phyloP scores from a whole-genome alignment of 1,140 invertebrate species.

The Drosophila repleta region DNA sequence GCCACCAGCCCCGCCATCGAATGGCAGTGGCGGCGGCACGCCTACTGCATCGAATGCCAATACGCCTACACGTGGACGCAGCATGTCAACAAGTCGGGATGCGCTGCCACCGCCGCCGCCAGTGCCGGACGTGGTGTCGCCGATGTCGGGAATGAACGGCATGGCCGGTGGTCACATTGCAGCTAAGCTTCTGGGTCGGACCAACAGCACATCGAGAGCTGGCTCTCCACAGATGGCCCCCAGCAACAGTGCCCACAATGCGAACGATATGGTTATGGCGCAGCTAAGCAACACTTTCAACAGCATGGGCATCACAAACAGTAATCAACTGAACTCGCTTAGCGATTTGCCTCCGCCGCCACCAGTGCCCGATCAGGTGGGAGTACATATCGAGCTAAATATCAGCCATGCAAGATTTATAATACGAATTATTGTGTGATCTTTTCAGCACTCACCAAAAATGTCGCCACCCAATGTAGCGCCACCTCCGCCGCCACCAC shows the following conservation, averaged over 20 bases:
- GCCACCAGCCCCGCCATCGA: constrained; percentile 92
- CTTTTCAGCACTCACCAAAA: constrained; percentile 79
- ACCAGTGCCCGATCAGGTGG: constrained; percentile 86
- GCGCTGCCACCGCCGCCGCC: constrained; percentile 94
- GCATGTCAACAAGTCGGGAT: constrained; percentile 88
- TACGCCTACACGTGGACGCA: constrained; percentile 88
- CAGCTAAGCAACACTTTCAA: constrained; percentile 81
- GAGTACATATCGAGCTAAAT: background rate
- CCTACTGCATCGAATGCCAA: constrained; percentile 88
- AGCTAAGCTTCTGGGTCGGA: constrained; percentile 83
- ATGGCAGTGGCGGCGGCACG: constrained; percentile 88
- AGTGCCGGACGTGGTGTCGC: constrained; percentile 87
- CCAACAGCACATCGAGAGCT: constrained; percentile 83
- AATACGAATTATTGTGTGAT: background rate
- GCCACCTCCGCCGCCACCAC: constrained; percentile 85
- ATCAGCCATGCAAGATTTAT: background rate
- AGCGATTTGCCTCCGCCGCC: constrained; percentile 87
- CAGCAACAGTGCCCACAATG: constrained; percentile 71
- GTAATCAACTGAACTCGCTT: constrained; percentile 71
- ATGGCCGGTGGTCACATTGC: constrained; percentile 79
- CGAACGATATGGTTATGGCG: constrained; percentile 80
- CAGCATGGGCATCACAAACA: constrained; percentile 72
- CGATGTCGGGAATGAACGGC: constrained; percentile 66
- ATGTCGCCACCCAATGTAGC: constrained; percentile 83
- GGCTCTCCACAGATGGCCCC: constrained; percentile 81